phyloP scores from a whole-genome alignment of 2,888 invertebrate species.

The Eupithecia dodoneata region DNA sequence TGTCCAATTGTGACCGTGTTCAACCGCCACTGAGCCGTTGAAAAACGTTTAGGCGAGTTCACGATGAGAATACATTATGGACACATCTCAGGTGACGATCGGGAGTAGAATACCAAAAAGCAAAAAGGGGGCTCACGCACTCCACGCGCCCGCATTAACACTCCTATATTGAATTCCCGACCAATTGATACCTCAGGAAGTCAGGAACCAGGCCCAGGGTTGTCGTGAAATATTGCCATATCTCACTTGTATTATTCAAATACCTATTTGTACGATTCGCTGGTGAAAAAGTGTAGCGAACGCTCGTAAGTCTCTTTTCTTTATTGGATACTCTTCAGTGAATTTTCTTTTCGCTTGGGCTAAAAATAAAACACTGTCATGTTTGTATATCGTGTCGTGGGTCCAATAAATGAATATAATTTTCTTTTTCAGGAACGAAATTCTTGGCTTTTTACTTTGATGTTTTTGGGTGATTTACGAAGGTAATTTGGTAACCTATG shows the following conservation, averaged over 20 bases:
- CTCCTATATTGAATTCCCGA: slow-evolving; percentile 74
- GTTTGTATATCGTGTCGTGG: slow-evolving; percentile 6
- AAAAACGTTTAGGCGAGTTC: slow-evolving; percentile 55
- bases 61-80: slow-evolving; percentile 50
- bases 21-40: slow-evolving; percentile 52
- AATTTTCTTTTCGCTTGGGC: slow-evolving; percentile 21
- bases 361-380: slow-evolving; percentile 17
- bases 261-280: slow-evolving; percentile 31
- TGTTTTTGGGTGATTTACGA: not conserved
- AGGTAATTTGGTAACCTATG: not conserved
- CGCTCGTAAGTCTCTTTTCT: slow-evolving; percentile 20
- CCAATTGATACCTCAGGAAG: slow-evolving; percentile 77
- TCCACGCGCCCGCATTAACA: slow-evolving; percentile 61
- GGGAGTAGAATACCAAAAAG: slow-evolving; percentile 63
- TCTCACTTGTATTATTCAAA: slow-evolving; percentile 48
- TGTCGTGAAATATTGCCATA: slow-evolving; percentile 58
- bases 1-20: slow-evolving; percentile 45
- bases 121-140: slow-evolving; percentile 53
- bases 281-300: slow-evolving; percentile 23
- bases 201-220: slow-evolving; percentile 63
- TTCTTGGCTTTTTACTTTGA: not conserved
- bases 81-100: slow-evolving; percentile 62
- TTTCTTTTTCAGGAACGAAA: not conserved
- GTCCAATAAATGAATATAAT: slow-evolving; percentile 14
- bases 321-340: slow-evolving; percentile 19